phyloP scores from a whole-genome alignment of 1,140 invertebrate species.

The Helicoverpa armigera region DNA sequence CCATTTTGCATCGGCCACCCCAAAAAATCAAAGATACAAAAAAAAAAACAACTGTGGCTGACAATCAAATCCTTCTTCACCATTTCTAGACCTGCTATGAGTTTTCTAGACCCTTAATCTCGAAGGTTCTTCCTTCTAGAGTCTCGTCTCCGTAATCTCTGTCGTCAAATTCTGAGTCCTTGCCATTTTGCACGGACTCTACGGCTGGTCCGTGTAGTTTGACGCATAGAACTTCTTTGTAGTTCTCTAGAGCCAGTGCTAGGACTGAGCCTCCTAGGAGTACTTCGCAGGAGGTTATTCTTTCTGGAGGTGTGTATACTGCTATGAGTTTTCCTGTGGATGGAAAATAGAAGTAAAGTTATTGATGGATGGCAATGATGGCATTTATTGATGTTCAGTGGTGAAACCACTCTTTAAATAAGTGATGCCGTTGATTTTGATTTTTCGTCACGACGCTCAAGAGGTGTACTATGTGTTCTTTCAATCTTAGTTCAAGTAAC shows the following conservation, averaged over 20 bases:
- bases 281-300: constrained; percentile 92
- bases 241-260: constrained; percentile 89
- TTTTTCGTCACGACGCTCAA: too few relatives aligned
- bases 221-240: constrained; percentile 89
- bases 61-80: constrained; percentile 13
- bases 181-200: constrained; percentile 69
- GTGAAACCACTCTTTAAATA: not conserved
- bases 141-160: constrained; percentile 83
- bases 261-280: constrained; percentile 90
- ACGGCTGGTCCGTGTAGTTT: constrained; percentile 86
- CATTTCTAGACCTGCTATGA: constrained; percentile 51
- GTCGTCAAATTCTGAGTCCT: constrained; percentile 75
- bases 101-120: constrained; percentile 81
- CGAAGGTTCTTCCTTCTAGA: constrained; percentile 84
- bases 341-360: not conserved
- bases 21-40: not conserved
- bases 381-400: not conserved
- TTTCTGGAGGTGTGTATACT: constrained; percentile 91
- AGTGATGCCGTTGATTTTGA: not conserved
- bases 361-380: too few relatives aligned
- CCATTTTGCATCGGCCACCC: not conserved
- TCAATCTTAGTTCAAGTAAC: too few relatives aligned
- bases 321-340: constrained; percentile 90
- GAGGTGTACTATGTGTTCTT: too few relatives aligned
- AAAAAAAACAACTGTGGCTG: constrained; percentile 33